These are phyloP conservation scores for Drosophila birchii DNA, from an alignment of 2,888 invertebrate species.

Conservation along the genomic window DNA sequence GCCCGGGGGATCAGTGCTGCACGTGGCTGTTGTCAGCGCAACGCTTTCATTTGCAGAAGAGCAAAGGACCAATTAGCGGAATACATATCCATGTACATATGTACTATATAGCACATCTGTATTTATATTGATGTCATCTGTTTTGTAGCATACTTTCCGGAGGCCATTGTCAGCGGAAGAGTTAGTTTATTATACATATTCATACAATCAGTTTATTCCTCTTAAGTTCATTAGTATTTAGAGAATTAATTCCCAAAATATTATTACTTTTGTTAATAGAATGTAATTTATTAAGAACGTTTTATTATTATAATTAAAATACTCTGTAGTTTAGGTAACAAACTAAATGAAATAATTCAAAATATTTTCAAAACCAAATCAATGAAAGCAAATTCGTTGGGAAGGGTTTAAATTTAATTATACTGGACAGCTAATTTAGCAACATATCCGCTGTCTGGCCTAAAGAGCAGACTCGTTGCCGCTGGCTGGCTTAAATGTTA, in stretches of 20 bases:
- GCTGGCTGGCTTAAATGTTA: slow-evolving; percentile 48
- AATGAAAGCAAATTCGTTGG: neutral
- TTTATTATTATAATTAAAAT: neutral
- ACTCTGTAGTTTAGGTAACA: neutral
- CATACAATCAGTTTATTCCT: too few relatives aligned
- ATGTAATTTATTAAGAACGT: too few relatives aligned
- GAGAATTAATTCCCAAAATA: too few relatives aligned
- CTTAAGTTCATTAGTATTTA: too few relatives aligned
- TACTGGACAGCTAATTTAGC: slow-evolving; percentile 20
- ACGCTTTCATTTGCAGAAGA: slow-evolving; percentile 49
- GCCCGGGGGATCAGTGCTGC: slow-evolving; percentile 47
- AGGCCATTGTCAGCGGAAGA: neutral
- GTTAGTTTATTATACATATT: neutral
- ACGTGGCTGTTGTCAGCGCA: slow-evolving; percentile 66
- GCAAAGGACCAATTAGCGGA: slow-evolving; percentile 67
- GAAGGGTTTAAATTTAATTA: slow-evolving; percentile 36
- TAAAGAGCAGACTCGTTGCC: slow-evolving; percentile 24
- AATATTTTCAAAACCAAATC: neutral
- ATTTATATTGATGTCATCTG: slow-evolving; percentile 15
- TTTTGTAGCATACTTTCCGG: slow-evolving; percentile 32
- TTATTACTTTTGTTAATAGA: too few relatives aligned
- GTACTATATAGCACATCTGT: too few relatives aligned
- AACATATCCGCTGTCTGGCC: slow-evolving; percentile 15
- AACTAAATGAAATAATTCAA: neutral
- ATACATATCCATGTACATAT: slow-evolving; percentile 25